Percentiles rank a stretch among this genome's conserved stretches.
These are phyloP conservation scores for Clamator glandarius DNA, from an alignment of 2,797 vertebrate species.

Conservation along the genomic window DNA sequence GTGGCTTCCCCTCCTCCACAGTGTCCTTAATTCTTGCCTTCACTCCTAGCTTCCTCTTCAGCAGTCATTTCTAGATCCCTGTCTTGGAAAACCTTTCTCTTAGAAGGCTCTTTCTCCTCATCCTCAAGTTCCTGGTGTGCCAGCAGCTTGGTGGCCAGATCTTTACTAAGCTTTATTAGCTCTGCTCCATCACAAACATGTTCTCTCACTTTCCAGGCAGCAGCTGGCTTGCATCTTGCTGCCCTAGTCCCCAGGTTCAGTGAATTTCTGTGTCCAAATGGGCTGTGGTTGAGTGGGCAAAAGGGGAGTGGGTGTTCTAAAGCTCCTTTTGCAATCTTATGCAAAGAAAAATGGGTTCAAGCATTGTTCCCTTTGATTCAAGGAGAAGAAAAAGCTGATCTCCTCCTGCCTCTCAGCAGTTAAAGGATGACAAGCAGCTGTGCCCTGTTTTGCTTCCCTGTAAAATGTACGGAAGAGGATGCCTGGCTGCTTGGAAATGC, in stretches of 20 bases:
- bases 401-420: neutral
- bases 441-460: neutral
- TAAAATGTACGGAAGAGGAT: neutral
- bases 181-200: neutral
- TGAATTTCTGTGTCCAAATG: neutral
- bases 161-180: neutral
- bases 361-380: neutral
- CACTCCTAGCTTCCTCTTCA: neutral
- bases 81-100: neutral
- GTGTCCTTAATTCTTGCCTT: neutral
- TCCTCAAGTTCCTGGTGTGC: neutral
- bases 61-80: neutral
- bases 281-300: neutral
- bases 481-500: neutral
- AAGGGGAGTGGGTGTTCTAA: neutral
- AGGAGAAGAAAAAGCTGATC: neutral
- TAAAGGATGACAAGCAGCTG: fast-evolving
- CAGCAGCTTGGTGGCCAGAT: neutral
- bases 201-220: neutral
- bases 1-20: neutral
- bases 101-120: neutral
- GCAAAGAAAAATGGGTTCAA: neutral
- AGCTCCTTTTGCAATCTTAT: neutral
- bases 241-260: fast-evolving
- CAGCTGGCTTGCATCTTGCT: neutral